Evolutionary conservation across 1,140 invertebrate species (phyloP), one percentile per base, ranked within the genome.

Genomic region (Apolygus lucorum): DNA sequence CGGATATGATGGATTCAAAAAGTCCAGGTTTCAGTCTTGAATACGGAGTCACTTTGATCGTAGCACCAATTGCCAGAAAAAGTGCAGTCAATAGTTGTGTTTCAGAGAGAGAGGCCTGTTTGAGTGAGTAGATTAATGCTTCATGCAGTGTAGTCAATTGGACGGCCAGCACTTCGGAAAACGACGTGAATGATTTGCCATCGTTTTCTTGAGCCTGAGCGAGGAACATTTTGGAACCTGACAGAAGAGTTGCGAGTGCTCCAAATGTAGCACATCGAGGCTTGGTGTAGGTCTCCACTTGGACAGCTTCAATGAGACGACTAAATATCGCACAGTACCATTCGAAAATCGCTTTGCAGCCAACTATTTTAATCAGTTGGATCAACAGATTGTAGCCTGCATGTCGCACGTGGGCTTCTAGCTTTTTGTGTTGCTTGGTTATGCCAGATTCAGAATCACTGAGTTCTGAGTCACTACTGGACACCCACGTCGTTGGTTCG

Each of bases 391-490:
- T 72, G 21, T 66, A 69, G 28, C 52, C 52, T 29, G 68, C 71
- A 21, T 69, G 71, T 4, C 71, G 68, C 13, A 63, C 63, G 13
- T 67, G 64, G 26, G 71, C 68, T 67, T 72, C 68, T 1, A 68
- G 63, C 29, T 66, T 67, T 8, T 28, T 49, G 2, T 28, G 2
- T 54, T 49, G 64, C 22, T 52, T 52, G 8, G 34, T 28, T 42
- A 34, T 24, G 2, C 68, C 64, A 62, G 26, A 27, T 67, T 72
- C 71, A 67, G 49, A 59, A 28, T 72, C 71, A 59, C 67, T 69
- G 42, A 49, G 67, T 42, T 72, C 71, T 1, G 71, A 72, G 27
- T 72, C 71, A 52, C 71, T 72, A 14, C 63, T 68, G 28, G 52
- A n/a, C 1, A 28, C 2, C 17, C 28, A n/a, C 11, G 49, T 13